These are phyloP conservation scores for Trididemnum clinides DNA, from an alignment of 23 tunicate species.

Conservation along the genomic window DNA sequence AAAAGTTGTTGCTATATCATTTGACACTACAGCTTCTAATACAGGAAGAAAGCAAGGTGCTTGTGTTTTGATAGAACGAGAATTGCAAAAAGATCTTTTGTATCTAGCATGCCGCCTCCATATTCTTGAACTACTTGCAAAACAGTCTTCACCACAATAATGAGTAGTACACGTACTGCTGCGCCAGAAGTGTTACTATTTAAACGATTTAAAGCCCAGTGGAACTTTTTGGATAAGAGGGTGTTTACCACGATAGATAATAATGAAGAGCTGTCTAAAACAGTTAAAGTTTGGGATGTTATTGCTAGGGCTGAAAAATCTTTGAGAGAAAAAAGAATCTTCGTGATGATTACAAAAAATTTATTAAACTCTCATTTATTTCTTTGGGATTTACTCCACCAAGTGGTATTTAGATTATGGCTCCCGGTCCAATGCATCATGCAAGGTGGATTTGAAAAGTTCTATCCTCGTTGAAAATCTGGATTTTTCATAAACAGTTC, in stretches of 20 bases:
- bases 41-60: background rate
- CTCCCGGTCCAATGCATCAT: background rate
- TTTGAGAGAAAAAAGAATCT: background rate
- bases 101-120: conserved; percentile 16
- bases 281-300: too few relatives aligned
- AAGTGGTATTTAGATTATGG: background rate
- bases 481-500: conserved; percentile 18
- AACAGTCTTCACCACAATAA: background rate
- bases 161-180: background rate
- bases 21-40: conserved; percentile 2
- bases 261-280: too few relatives aligned
- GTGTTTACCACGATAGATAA: background rate
- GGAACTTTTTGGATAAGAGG: background rate
- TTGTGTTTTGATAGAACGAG: background rate
- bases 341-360: conserved; percentile 1
- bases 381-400: conserved; percentile 8
- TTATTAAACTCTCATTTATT: background rate
- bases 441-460: conserved; percentile 17
- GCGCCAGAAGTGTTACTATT: background rate
- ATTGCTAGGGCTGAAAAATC: too few relatives aligned
- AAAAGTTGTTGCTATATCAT: background rate
- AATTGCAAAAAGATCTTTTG: background rate
- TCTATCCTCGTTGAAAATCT: background rate
- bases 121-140: background rate
- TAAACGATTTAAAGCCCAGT: background rate